Evolutionary conservation across 37 sponge, comb jelly and placozoan genomes (phyloP), one percentile per base, ranked within the genome.

Genomic region (Aplysina aerophoba): DNA sequence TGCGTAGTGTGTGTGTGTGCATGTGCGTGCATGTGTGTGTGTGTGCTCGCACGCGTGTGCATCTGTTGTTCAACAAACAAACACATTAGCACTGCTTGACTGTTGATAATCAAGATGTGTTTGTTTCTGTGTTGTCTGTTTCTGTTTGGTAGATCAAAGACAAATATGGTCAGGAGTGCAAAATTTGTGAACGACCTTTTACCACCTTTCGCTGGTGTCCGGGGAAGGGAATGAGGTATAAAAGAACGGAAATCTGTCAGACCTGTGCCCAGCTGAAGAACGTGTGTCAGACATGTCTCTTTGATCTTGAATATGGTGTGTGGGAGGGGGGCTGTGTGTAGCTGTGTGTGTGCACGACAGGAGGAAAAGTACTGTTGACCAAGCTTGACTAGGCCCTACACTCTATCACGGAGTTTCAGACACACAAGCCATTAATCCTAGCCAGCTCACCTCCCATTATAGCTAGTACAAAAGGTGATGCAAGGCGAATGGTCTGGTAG

Each of bases 181-280:
- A 95, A 87, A 95, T 99, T 38, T 99, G 99, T 78, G 73, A 86
- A 54, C 89, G 99, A 19, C 99, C 99, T 31, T 99, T 95, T 69
- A 95, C 99, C 69, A 94, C 95, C 28, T 97, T 97, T 81, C 94
- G 99, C 8, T 99, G 99, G 99, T 99, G 99, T 83, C 99, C 99
- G 55, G 99, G 99, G 6, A 90, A 93, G 58, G 85, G 89, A 57
- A 95, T 96, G 97, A 84, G 99, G 81, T 99, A 99, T 91, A 99
- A 99, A 88, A 97, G 93, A 80, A 99, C 99, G 24, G 99, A 99
- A 82, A 81, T 99, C 14, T 99, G 99, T 63, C 99, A 99, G 83
- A 89, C 97, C 0, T 99, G 99, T 84, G 89, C 96, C n/a, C 99
- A 95, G 88, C 82, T 97, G 22, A 99, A 99, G 90, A 99, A 99